Conservation (phyloP, 1,140 invertebrate genomes). For the Harpegnathos saltator region DNA sequence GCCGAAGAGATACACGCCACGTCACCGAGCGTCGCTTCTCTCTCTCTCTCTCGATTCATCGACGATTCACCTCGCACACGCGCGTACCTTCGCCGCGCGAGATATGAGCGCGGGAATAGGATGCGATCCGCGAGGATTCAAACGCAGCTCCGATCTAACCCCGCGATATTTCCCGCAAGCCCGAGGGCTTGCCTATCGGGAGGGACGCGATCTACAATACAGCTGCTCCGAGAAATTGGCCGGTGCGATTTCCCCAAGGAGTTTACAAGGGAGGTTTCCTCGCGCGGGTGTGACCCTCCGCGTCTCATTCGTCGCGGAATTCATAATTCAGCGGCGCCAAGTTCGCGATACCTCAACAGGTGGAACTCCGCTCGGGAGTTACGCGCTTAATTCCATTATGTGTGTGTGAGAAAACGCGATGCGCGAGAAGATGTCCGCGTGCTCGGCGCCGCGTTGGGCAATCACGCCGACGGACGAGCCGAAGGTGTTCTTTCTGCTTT, state of each 20-base stretch:
- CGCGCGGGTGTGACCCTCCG: conserved; percentile 40
- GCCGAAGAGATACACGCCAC: neutral
- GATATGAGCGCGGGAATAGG: neutral
- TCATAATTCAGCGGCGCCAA: conserved; percentile 60
- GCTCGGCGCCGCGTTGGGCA: conserved; percentile 61
- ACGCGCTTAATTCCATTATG: conserved; percentile 68
- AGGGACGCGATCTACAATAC: no score
- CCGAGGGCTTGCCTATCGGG: no score
- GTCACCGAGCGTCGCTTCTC: neutral
- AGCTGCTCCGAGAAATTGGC: conserved; percentile 16
- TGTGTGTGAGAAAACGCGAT: conserved; percentile 28
- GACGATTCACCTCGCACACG: neutral
- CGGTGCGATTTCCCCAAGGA: neutral
- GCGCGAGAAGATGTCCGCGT: conserved; percentile 41
- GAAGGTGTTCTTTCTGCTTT: conserved; percentile 73
- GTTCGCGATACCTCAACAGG: conserved; percentile 51
- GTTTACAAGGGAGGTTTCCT: neutral
- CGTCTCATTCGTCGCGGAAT: conserved; percentile 53
- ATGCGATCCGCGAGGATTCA: neutral
- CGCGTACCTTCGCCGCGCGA: neutral
- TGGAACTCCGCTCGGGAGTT: conserved; percentile 49
- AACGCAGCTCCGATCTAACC: no score
- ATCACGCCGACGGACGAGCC: conserved; percentile 50
- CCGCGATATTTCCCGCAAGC: no score
- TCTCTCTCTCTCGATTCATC: conserved; percentile 30